A percentile compares a stretch with the other conserved stretches of the same genome.
These are phyloP conservation scores for Myrmecobius fasciatus DNA, from an alignment of 2,113 vertebrate species.

Conservation along the genomic window DNA sequence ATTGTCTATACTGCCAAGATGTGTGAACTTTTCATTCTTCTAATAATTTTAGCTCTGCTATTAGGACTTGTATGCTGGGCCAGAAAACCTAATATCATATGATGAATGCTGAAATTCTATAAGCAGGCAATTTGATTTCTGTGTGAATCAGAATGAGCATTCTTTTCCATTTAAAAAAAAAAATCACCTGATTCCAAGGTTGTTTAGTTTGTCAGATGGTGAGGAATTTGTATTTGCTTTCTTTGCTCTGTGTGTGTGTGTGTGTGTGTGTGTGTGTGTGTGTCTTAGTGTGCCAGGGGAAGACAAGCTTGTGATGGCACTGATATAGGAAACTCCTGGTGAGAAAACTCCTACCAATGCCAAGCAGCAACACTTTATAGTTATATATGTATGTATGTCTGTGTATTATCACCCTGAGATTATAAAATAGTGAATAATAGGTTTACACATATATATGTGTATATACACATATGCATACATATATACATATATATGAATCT, in stretches of 20 bases:
- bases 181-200: not conserved
- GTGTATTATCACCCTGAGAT: not conserved
- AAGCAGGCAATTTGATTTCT: constrained; percentile 21
- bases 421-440: not conserved
- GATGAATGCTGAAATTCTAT: not conserved
- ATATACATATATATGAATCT: not conserved
- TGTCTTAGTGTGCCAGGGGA: not conserved
- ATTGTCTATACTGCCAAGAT: not conserved
- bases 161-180: constrained; percentile 37
- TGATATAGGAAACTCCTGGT: not conserved
- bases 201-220: not conserved
- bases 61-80: constrained; percentile 11
- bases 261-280: not conserved
- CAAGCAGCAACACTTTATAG: not conserved
- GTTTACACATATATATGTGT: not conserved
- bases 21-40: constrained; percentile 44
- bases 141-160: constrained; percentile 2
- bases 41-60: constrained; percentile 29
- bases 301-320: too few species aligned
- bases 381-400: not conserved
- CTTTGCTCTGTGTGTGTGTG: not conserved
- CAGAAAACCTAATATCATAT: not conserved
- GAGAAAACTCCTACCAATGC: not conserved
- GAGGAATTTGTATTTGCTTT: not conserved
- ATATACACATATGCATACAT: too few species aligned